Percentiles rank a stretch among this genome's conserved stretches.
Conservation (phyloP, 1,140 invertebrate species). For the Bombyx mori region ASM3026992v2 NC_085110.1:17646501-17647000, state of each 20-base stretch:
- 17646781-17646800: constrained; percentile 59
- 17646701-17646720: constrained; percentile 10
- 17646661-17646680: too few species aligned
- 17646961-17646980: too few species aligned
- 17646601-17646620: too few species aligned
- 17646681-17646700: constrained; percentile 25
- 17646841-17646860: constrained; percentile 37
- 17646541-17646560: too few species aligned
- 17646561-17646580: too few species aligned
- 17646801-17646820: too few species aligned
- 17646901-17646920: background rate
- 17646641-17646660: too few species aligned
- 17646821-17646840: too few species aligned
- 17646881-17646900: background rate
- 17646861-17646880: constrained; percentile 47
- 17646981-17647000: too few species aligned
- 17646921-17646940: background rate
- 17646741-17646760: constrained; percentile 20
- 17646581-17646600: too few species aligned
- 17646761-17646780: constrained; percentile 36
- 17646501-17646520: too few species aligned
- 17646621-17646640: background rate
- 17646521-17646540: too few species aligned
- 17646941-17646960: background rate
- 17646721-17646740: constrained; percentile 37